Conservation (phyloP, 2,888 invertebrate species). For the Epirrita christyi region DNA sequence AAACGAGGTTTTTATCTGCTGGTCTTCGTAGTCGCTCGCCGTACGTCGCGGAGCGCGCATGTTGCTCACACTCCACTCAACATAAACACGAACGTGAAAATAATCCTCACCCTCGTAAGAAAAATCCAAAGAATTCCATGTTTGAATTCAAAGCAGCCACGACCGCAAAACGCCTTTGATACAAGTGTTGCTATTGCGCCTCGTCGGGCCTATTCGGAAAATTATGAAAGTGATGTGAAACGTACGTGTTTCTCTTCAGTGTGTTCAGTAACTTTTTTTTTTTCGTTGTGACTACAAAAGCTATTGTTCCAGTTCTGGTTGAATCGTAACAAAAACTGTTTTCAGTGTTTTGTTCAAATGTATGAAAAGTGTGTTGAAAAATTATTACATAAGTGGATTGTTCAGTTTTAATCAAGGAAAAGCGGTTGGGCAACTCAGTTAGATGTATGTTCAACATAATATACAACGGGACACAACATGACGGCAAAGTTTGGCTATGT, state of each 20-base stretch:
- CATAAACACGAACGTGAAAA: conserved; percentile 70
- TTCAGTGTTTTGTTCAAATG: conserved; percentile 75
- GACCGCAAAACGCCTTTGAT: conserved; percentile 62
- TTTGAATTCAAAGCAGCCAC: conserved; percentile 56
- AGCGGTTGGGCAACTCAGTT: conserved; percentile 79
- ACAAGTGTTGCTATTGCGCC: conserved; percentile 64
- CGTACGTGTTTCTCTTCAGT: conserved; percentile 68
- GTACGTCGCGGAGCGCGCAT: conserved; percentile 77
- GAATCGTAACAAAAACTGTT: conserved; percentile 65
- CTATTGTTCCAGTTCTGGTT: conserved; percentile 73
- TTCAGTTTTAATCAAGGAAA: conserved; percentile 77
- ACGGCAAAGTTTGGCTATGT: conserved; percentile 86
- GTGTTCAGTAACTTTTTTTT: conserved; percentile 55
- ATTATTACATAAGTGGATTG: conserved; percentile 80
- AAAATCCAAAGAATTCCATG: conserved; percentile 57
- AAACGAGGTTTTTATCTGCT: conserved; percentile 80
- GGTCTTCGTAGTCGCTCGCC: conserved; percentile 74
- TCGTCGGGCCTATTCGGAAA: conserved; percentile 66
- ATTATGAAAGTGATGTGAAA: conserved; percentile 81
- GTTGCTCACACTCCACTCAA: conserved; percentile 66
- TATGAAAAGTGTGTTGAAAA: conserved; percentile 76
- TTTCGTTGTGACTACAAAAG: conserved; percentile 77
- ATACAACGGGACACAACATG: conserved; percentile 85
- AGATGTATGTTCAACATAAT: conserved; percentile 83
- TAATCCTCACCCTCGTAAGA: conserved; percentile 58